Evolutionary conservation across 64 coral and sea anemone genomes (phyloP), one percentile per base, ranked within the genome.

Genomic region (Dendronephthya gigantea): DNA sequence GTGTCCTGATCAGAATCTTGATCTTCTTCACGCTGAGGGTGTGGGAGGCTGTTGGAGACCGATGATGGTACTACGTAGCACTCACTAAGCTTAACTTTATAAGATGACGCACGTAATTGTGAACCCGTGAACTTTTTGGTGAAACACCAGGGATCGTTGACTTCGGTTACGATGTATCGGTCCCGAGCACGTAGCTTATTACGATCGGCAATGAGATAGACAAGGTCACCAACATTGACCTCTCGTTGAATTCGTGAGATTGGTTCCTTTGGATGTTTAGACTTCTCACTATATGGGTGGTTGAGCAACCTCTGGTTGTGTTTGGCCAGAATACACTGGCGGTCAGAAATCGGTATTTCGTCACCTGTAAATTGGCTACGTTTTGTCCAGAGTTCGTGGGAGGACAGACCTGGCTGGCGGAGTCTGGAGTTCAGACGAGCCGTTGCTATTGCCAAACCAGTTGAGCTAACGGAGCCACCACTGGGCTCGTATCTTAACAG

Each of bases 331-430:
- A 90, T 88, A 22, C 65, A 7, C 13, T 90, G 82, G 32, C 36
- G 85, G 29, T 94, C 89, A 39, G 72, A 15, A 3, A 94, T 50
- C 0, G 52, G 88, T 5, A 94, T 70, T 62, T 90, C 66, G 39
- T 90, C 86, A 15, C 56, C 50, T 12, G 86, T 88, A 39, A 83
- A 90, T 30, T 93, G 88, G 50, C 82, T 87, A 0, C 92, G 45
- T 70, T 93, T 84, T 0, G 84, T 84, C 88, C 92, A 93, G 17
- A 90, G 82, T 23, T 90, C 85, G 31, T 56, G 45, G 49, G 92
- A 82, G 1, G 86, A 90, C 3, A 83, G 49, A 37, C 83, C 83
- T 25, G 56, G 56, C 39, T 82, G 52, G 9, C 81, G 85, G 9
- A 91, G 50, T 23, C 84, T 0, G 37, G 84, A 87, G 66, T 90